Evolutionary conservation across 2,797 vertebrate species (phyloP), one percentile per base, ranked within the genome.

Genomic region (Paguma larvata): DNA sequence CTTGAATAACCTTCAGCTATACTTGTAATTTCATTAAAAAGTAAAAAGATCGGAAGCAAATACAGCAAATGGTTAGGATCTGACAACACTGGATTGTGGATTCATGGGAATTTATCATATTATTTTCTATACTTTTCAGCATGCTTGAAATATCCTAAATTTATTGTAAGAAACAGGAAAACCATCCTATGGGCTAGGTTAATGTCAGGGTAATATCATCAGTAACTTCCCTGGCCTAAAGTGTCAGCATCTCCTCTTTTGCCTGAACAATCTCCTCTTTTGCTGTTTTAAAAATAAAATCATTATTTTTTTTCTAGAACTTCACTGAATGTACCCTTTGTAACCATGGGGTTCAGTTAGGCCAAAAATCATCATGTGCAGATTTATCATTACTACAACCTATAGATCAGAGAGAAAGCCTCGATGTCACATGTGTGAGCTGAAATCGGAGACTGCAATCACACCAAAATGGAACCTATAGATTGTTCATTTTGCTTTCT

Each of bases 21-120:
- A 38, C 67, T 65, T 96, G 48, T 80, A 95, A 77, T 85, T 97
- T 90, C 72, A 12, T 30, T 51, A 63, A 94, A 90, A 87, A 75
- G 15, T 83, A 53, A 85, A 91, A 72, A 80, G 12, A 38, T 86
- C n/a, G 72, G 11, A 89, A 75, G 46, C 23, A 87, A 94, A 91
- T 85, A 63, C 23, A 9, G 34, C n/a, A 51, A 68, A 44, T 38
- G 27, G 19, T 62, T 95, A 46, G 2, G n/a, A 27, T 87, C 15
- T 34, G 5, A 83, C 25, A 73, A 23, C 41, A 51, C 1, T 65
- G 38, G 23, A 73, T 34, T 86, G 30, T 85, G 13, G 51, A 34
- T 38, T 96, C 25, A 25, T 34, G 44, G 46, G 3, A 56, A 41
- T 63, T 92, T 82, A 53, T 77, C 67, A 9, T 88, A 56, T 79